phyloP scores from a whole-genome alignment of 1,140 invertebrate genomes.

The Asobara japonica region DNA sequence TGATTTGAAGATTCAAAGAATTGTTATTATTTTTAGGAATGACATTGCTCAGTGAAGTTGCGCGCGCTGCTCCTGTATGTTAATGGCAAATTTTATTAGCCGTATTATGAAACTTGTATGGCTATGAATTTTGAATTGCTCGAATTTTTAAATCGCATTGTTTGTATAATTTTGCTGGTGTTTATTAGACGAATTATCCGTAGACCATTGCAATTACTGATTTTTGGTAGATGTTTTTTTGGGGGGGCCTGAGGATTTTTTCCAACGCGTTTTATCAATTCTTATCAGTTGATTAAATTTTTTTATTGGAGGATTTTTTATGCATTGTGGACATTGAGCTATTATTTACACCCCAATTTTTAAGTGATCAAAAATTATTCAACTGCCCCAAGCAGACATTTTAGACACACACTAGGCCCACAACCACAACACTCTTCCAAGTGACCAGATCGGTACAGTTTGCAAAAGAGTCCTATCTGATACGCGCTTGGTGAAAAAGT shows the following conservation, averaged over 20 bases:
- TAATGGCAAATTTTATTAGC: conserved; percentile 46
- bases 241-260: not conserved
- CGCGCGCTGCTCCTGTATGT: conserved; percentile 56
- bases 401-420: too few relatives aligned
- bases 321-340: too few relatives aligned
- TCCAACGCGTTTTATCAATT: not conserved
- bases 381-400: too few relatives aligned
- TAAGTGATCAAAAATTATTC: too few relatives aligned
- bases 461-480: too few relatives aligned
- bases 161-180: not conserved
- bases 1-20: not conserved
- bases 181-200: not conserved
- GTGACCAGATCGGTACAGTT: too few relatives aligned
- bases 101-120: conserved; percentile 58
- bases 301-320: too few relatives aligned
- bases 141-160: conserved; percentile 49
- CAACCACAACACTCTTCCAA: too few relatives aligned
- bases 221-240: not conserved
- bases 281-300: too few relatives aligned
- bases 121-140: conserved; percentile 53
- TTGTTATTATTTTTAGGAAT: conserved; percentile 47
- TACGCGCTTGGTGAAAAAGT: too few relatives aligned
- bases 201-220: not conserved
- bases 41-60: conserved; percentile 23
- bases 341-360: too few relatives aligned